Base-by-base conservation (phyloP, 1,140 invertebrate species). In the Saxidomus purpurata region DNA sequence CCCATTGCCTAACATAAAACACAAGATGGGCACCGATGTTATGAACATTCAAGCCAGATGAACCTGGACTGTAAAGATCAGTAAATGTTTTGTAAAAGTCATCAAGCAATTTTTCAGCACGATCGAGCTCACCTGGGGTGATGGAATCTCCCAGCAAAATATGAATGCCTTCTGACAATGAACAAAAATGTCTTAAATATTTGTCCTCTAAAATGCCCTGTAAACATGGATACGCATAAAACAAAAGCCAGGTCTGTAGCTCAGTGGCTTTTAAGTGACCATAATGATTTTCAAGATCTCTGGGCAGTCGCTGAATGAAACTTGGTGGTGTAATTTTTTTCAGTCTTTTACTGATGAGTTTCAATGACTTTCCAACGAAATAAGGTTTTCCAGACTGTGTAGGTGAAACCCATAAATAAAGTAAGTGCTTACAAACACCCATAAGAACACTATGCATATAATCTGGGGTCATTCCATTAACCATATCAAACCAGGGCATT, bases 401-500 rank as follows among this genome's bases (percentile, higher is more conserved):
- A 25, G 52, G 59, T 25, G 69, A 87, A 84, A 89, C 63, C 90
- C 90, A 91, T 36, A 36, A 38, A 22, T 25, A 17, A 19, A 91
- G 25, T 28, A 91, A 79, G 2, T 17, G 83, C 59, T 89, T 91
- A 1, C 77, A 79, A 17, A 85, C 55, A 13, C 90, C 90, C 19
- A 92, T 15, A 34, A 89, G 43, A 34, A 90, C 81, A n/a, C 89
- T 74, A 87, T 91, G 91, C 86, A 91, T 91, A 38, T 91, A 91
- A 61, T 91, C 89, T 47, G 86, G 81, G 0, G 59, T 43, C 0
- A 38, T 79, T 31, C 83, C 89, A 0, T 77, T 19, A 3, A 89
- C 87, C 4, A 89, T 49, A 76, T 89, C 83, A 84, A 88, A 90
- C 15, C 38, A 76, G 9, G 28, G 8, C 34, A 89, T 19, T 25